Base-by-base conservation (phyloP, 2,888 invertebrate genomes). In the Phyllotreta striolata region DNA sequence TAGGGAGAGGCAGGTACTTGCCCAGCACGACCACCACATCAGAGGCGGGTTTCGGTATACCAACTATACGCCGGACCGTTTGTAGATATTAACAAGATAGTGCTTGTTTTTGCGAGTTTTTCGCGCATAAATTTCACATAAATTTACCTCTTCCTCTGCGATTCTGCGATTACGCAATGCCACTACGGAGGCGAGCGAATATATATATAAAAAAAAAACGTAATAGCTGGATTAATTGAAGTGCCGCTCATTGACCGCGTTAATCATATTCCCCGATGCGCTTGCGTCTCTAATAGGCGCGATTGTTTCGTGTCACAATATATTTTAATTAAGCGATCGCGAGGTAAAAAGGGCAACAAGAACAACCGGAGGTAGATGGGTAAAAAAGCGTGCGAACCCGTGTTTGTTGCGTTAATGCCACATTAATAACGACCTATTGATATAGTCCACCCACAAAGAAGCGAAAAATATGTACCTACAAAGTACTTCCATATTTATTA, bases 311-410 rank as follows among this genome's bases (percentile, higher is more conserved):
- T 61, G 66, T 70, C 67, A 68, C 70, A 70, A 70, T 58, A 69
- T 67, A 67, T 67, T 65, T 69, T 68, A 70, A 69, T 68, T 61
- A 62, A 62, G 64, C 38, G 13, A 24, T 63, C 8, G 8, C 8
- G 52, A 58, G 58, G 60, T 39, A 56, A 49, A 56, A 56, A 47
- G 56, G 55, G 63, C 52, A 56, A 14, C 35, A 56, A 67, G 66
- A 63, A 61, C 12, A 54, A n/a, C 64, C 62, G 47, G 59, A 56
- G 47, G 41, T 41, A 37, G 55, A 56, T 43, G 34, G n/a, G 55
- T 34, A 66, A 69, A 69, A 70, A 67, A 69, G 62, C 70, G 70
- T 70, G 70, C 70, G 70, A 70, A 70, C 67, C 66, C 60, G 64
- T 58, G 61, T 69, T 66, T 63, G 40, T 55, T 55, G 51, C 59